phyloP scores from a whole-genome alignment of 2,888 invertebrate genomes.

The Nemotelus nigrinus region DNA sequence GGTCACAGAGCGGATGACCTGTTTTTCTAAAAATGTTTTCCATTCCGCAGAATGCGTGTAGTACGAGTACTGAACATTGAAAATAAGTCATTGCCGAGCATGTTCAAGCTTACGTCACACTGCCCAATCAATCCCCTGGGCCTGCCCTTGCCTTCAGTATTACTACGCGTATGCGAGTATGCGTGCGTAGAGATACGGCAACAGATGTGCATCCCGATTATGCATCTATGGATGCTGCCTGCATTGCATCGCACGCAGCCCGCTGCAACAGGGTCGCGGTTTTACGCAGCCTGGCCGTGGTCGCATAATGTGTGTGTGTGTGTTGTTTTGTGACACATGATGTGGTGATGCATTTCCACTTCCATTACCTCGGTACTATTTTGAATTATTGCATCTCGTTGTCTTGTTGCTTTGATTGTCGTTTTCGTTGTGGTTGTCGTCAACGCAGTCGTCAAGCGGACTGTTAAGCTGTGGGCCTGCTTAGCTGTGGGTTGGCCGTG shows the following conservation, averaged over 20 bases:
- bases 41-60: slow-evolving; percentile 7
- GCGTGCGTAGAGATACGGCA: too few relatives aligned
- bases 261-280: too few relatives aligned
- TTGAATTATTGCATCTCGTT: slow-evolving; percentile 27
- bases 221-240: too few relatives aligned
- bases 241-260: too few relatives aligned
- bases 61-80: background rate
- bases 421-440: too few relatives aligned
- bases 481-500: too few relatives aligned
- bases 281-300: too few relatives aligned
- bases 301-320: too few relatives aligned
- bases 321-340: background rate
- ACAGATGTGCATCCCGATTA: too few relatives aligned
- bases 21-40: slow-evolving; percentile 44
- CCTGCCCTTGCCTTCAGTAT: background rate
- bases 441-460: too few relatives aligned
- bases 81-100: slow-evolving; percentile 27
- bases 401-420: background rate
- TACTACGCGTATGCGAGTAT: background rate
- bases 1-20: slow-evolving; percentile 28
- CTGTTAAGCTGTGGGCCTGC: too few relatives aligned
- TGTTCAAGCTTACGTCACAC: slow-evolving; percentile 28
- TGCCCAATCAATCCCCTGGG: background rate
- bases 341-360: slow-evolving; percentile 25
- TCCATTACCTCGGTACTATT: slow-evolving; percentile 25